These are phyloP conservation scores for Spinus pinus DNA, from an alignment of 2,797 vertebrate genomes.

Conservation along the genomic window DNA sequence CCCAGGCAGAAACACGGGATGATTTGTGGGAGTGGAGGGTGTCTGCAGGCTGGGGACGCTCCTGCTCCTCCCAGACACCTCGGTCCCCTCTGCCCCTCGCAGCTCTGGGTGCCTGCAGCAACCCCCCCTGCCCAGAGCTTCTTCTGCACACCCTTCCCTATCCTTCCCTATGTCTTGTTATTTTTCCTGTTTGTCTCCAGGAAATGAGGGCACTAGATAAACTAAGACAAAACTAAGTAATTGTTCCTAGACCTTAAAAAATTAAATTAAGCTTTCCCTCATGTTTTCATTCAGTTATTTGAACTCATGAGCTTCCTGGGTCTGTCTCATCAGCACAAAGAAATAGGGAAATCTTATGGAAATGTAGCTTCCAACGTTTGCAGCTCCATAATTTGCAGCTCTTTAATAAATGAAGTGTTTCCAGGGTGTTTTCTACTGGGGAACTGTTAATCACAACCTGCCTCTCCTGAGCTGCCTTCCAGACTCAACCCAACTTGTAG, in stretches of 20 bases:
- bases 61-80: neutral
- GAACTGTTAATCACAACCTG: conserved; percentile 4
- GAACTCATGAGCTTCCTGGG: conserved; percentile 3
- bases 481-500: conserved; percentile 1
- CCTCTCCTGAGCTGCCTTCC: neutral
- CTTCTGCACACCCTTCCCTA: accelerated
- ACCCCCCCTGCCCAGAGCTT: neutral
- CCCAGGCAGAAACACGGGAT: neutral
- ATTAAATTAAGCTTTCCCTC: neutral
- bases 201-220: neutral
- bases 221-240: neutral
- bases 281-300: neutral
- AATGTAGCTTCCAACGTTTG: conserved; percentile 25
- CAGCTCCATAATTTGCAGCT: conserved; percentile 38
- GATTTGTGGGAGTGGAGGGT: neutral
- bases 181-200: neutral
- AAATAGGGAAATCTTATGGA: conserved; percentile 31
- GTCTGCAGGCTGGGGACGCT: neutral
- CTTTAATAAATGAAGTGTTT: conserved; percentile 30
- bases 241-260: neutral
- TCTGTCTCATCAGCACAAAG: neutral
- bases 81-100: neutral
- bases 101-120: neutral
- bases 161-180: neutral
- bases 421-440: conserved; percentile 26